These are phyloP conservation scores for Paradoxurus hermaphroditus DNA, from an alignment of 2,113 vertebrate species.

Conservation along the genomic window DNA sequence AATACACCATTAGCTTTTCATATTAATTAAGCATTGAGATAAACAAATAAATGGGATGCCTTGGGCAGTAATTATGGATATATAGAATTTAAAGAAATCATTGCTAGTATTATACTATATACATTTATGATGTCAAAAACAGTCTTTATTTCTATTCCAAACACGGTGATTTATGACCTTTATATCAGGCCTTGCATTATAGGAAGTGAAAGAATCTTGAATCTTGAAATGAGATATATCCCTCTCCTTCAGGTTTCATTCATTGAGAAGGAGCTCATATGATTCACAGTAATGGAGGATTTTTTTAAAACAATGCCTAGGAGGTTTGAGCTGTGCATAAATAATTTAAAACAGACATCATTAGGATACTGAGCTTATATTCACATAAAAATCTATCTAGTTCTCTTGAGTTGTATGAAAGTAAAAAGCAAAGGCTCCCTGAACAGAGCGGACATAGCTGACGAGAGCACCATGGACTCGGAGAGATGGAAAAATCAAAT, in stretches of 20 bases:
- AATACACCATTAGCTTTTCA: not conserved
- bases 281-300: not conserved
- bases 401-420: not conserved
- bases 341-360: not conserved
- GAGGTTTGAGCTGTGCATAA: not conserved
- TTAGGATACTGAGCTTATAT: not conserved
- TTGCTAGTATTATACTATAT: not conserved
- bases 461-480: not conserved
- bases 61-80: not conserved
- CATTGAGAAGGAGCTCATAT: not conserved
- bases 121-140: not conserved
- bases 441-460: not conserved
- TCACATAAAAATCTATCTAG: not conserved
- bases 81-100: not conserved
- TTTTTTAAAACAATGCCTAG: not conserved
- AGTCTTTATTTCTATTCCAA: not conserved
- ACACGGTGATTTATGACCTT: not conserved
- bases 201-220: not conserved
- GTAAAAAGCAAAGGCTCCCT: not conserved
- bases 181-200: not conserved
- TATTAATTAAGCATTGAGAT: not conserved
- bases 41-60: not conserved
- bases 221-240: not conserved
- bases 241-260: not conserved
- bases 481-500: not conserved